Evolutionary conservation across 2,888 invertebrate species (phyloP).

Genomic region (Polyommatus icarus): DNA sequence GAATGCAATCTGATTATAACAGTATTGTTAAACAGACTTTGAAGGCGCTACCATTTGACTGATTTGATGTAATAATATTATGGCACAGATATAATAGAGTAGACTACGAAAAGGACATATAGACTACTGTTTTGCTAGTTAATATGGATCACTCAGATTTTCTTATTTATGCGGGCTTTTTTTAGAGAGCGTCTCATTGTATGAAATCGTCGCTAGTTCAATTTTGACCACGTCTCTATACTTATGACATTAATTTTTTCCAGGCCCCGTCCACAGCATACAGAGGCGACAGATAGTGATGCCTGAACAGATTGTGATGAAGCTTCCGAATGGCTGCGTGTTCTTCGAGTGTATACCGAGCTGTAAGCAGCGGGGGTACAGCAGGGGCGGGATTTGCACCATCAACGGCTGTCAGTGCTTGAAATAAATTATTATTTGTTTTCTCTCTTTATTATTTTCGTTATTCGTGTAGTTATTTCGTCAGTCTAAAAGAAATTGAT

Average conservation of each 20-base stretch:
- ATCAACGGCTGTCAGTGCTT: conserved; percentile 61
- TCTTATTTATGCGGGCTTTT: too few relatives aligned
- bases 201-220: too few relatives aligned
- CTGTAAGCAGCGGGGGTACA: conserved; percentile 54
- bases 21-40: too few relatives aligned
- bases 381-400: conserved; percentile 58
- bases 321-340: conserved; percentile 54
- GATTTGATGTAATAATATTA: neutral
- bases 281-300: conserved; percentile 40
- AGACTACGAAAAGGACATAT: neutral
- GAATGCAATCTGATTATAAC: too few relatives aligned
- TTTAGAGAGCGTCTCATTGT: too few relatives aligned
- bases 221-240: too few relatives aligned
- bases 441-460: neutral
- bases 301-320: conserved; percentile 45
- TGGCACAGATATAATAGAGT: neutral
- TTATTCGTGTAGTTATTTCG: too few relatives aligned
- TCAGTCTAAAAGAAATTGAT: too few relatives aligned
- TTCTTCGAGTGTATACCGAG: conserved; percentile 61
- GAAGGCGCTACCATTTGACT: too few relatives aligned
- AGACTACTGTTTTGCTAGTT: neutral
- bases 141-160: too few relatives aligned
- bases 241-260: conserved; percentile 7
- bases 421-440: conserved; percentile 30
- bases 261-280: conserved; percentile 37